A percentile compares a stretch with the other conserved stretches of the same genome.
phyloP scores from a whole-genome alignment of 2,797 vertebrate species.

The Kryptolebias ocellatus region DNA sequence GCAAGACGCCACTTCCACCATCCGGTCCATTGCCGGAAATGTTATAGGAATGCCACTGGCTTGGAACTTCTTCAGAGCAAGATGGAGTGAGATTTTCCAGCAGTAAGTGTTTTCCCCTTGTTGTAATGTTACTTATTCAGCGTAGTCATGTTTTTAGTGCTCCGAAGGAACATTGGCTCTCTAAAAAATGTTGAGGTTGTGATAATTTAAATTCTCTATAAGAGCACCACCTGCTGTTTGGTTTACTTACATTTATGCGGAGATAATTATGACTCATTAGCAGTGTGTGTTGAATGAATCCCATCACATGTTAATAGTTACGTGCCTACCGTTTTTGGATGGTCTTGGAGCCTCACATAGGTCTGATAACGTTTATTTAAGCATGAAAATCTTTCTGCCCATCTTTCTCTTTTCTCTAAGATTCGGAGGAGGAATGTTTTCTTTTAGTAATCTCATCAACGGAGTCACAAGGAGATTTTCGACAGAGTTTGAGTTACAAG shows the following conservation, averaged over 20 bases:
- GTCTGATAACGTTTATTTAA: background rate
- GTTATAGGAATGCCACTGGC: conserved; percentile 86
- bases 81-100: conserved; percentile 83
- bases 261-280: background rate
- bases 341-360: background rate
- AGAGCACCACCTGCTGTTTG: background rate
- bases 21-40: conserved; percentile 85
- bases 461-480: conserved; percentile 85
- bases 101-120: conserved; percentile 82
- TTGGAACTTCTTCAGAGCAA: conserved; percentile 90
- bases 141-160: too few relatives aligned
- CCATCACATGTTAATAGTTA: background rate
- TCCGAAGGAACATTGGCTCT: background rate
- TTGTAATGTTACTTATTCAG: too few relatives aligned
- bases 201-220: background rate
- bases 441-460: conserved; percentile 84
- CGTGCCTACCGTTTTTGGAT: background rate
- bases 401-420: conserved; percentile 65
- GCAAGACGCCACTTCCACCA: conserved; percentile 89
- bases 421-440: conserved; percentile 88
- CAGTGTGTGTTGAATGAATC: background rate
- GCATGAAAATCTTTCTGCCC: background rate
- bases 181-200: background rate
- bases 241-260: too few relatives aligned
- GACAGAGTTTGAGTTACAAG: conserved; percentile 85